Base-by-base conservation (phyloP, 2,113 vertebrate genomes). In the Calyptomena viridis region DNA sequence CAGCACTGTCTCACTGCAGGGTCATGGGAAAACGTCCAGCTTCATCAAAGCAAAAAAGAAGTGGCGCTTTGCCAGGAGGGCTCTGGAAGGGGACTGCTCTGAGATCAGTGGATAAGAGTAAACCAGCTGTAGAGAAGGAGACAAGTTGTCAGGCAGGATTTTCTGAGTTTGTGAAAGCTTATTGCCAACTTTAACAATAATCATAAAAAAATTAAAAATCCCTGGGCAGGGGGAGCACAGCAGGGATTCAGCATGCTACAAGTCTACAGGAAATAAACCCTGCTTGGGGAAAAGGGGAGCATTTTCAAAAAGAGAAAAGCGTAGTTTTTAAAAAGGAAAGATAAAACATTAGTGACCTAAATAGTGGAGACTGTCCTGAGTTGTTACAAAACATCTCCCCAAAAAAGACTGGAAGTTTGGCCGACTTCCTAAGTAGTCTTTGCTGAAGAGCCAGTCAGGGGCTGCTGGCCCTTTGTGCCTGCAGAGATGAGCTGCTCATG, bases 141-240 rank as follows among this genome's bases (percentile, higher is more conserved):
- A 88, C 25, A 64, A 89, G 80, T 82, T 78, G 87, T 84, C 76
- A 84, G 68, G 73, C 93, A 81, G 91, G 66, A 49, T 89, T 96
- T 93, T 89, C 56, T 1, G 11, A 85, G 92, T 67, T 90, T 71
- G 47, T 75, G 73, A 81, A 90, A 80, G 31, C 47, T 87, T 63
- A n/a, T 55, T 2, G 1, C 47, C 35, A 66, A 17, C 46, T 88
- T 80, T 27, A 64, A 19, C 52, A 77, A 25, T 23, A 76, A 47
- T 47, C 19, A 56, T 47, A 14, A 68, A 47, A 21, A 63, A 40
- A 20, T 12, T 22, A 22, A 68, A 86, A 84, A 37, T 76, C 44
- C 37, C 44, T 7, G 0, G 37, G n/a, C 58, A 73, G 40, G 50
- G 42, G 30, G 52, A 87, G 31, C 9, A 3, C 50, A 75, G 30